Evolutionary conservation across 1,140 invertebrate genomes (phyloP).

Genomic region (Thalassaphorura encarpata): DNA sequence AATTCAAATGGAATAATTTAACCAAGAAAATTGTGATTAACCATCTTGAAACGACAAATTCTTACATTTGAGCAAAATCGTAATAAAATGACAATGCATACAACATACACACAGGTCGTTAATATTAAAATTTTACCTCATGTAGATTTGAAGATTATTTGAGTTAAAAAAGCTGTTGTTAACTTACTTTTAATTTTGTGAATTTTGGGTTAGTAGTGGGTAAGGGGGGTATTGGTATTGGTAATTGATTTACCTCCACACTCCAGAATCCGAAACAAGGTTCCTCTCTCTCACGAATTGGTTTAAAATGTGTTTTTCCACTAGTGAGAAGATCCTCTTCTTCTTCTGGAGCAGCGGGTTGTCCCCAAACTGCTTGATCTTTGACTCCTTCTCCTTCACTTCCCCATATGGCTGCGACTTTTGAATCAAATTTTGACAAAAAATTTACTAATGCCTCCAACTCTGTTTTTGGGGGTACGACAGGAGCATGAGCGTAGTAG

Average conservation of each 20-base stretch:
- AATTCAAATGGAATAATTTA: no score
- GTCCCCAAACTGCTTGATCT: not conserved
- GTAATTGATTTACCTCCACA: not conserved
- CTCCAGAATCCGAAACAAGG: not conserved
- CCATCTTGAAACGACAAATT: no score
- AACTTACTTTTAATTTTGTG: no score
- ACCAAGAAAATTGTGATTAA: no score
- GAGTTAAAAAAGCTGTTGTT: conserved; percentile 17
- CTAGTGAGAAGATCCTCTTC: conserved; percentile 29
- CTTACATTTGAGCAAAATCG: no score
- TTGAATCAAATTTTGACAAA: conserved; percentile 29
- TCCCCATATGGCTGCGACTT: conserved; percentile 31
- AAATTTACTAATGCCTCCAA: conserved; percentile 28
- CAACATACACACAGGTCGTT: no score
- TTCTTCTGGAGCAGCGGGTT: not conserved
- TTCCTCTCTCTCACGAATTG: not conserved
- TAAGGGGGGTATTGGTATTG: no score
- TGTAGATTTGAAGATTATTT: conserved; percentile 11
- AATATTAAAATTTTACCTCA: no score
- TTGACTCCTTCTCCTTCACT: not conserved
- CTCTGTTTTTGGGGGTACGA: conserved; percentile 14
- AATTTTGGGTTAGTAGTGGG: no score
- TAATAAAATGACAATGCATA: no score
- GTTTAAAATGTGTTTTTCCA: conserved; percentile 24
- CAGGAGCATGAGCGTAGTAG: conserved; percentile 9